phyloP scores from a whole-genome alignment of 1,140 invertebrate genomes.

The Halyomorpha halys region DNA sequence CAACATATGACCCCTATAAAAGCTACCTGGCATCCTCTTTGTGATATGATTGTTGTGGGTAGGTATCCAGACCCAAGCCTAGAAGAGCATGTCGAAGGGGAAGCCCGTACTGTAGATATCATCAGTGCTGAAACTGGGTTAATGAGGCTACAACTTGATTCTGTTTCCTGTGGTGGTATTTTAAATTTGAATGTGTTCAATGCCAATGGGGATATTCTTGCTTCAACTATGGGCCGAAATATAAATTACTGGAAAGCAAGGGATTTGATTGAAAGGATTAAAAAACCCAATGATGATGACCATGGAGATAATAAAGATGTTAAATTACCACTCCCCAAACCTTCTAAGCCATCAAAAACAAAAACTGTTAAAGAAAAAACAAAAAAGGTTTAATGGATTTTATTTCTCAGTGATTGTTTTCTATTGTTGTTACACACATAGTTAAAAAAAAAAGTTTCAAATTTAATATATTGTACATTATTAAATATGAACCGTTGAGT shows the following conservation, averaged over 20 bases:
- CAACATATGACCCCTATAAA: conserved; percentile 29
- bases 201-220: conserved; percentile 19
- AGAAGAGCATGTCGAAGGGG: not conserved
- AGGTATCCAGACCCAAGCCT: conserved; percentile 26
- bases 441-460: too few species aligned
- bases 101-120: conserved; percentile 21
- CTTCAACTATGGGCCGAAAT: conserved; percentile 19
- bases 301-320: too few species aligned
- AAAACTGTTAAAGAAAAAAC: too few species aligned
- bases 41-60: conserved; percentile 28
- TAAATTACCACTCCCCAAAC: too few species aligned
- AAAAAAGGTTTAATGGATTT: too few species aligned
- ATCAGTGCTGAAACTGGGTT: conserved; percentile 19
- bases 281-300: too few species aligned
- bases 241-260: conserved; percentile 20
- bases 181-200: conserved; percentile 23
- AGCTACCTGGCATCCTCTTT: conserved; percentile 29
- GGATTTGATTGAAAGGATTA: too few species aligned
- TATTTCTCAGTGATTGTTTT: too few species aligned
- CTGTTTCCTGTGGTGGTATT: conserved; percentile 11
- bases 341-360: too few species aligned
- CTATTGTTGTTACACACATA: too few species aligned
- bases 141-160: conserved; percentile 10
- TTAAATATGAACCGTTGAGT: too few species aligned
- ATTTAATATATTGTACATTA: too few species aligned